These are phyloP conservation scores for Drosophila nasuta DNA, from an alignment of 1,140 invertebrate genomes.

Conservation along the genomic window DNA sequence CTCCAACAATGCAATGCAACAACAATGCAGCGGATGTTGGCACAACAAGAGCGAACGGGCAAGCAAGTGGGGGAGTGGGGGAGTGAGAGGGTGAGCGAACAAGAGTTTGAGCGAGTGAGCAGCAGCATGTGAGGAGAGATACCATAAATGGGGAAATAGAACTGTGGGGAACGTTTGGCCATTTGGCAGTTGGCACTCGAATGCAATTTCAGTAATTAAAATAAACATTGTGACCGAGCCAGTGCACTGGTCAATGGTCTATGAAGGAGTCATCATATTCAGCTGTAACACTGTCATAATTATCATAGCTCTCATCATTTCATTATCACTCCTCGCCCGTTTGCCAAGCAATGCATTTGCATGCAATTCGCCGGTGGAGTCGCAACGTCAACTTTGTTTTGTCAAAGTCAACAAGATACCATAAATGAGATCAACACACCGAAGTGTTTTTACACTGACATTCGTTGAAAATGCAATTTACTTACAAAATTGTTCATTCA, in stretches of 20 bases:
- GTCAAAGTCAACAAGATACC: conserved; percentile 65
- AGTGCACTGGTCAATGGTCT: conserved; percentile 38
- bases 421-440: background rate
- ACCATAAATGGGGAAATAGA: conserved; percentile 7
- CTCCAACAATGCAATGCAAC: conserved; percentile 53
- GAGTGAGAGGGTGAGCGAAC: no score
- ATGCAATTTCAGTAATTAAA: conserved; percentile 84
- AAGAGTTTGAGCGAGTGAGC: background rate
- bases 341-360: conserved; percentile 50
- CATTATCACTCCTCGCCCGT: conserved; percentile 55
- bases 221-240: conserved; percentile 69
- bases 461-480: background rate
- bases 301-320: conserved; percentile 61
- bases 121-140: background rate
- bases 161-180: conserved; percentile 30
- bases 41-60: conserved; percentile 57
- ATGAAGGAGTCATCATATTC: conserved; percentile 40
- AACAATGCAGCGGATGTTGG: conserved; percentile 67
- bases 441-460: conserved; percentile 12
- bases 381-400: conserved; percentile 49
- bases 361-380: conserved; percentile 8
- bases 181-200: conserved; percentile 80
- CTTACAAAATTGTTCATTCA: no score
- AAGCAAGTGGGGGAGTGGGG: background rate
- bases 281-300: conserved; percentile 65